Evolutionary conservation across 2,797 vertebrate genomes (phyloP).

Genomic region (Delichon dasypus): DNA sequence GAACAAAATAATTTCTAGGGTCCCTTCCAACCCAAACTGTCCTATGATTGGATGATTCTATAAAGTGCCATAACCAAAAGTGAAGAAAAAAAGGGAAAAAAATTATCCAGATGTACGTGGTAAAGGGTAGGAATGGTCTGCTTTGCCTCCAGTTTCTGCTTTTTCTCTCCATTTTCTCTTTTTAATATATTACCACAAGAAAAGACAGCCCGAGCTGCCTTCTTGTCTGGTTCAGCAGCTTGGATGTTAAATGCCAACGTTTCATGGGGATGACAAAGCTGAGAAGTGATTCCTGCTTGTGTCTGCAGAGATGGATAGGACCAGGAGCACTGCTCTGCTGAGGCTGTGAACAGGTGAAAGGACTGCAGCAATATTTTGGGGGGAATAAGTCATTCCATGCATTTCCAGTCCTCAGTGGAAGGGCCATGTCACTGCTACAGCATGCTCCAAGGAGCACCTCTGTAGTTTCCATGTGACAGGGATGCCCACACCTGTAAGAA

Average conservation of each 20-base stretch:
- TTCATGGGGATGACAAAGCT: not conserved
- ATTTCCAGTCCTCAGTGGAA: not conserved
- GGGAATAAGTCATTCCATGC: not conserved
- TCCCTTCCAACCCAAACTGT: not conserved
- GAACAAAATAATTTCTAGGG: not conserved
- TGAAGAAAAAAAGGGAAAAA: not conserved
- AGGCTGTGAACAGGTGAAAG: not conserved
- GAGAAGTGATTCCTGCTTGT: not conserved
- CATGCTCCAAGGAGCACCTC: not conserved
- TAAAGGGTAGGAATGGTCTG: not conserved
- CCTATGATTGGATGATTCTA: not conserved
- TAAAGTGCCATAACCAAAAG: not conserved
- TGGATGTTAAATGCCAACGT: not conserved
- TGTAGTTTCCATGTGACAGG: not conserved
- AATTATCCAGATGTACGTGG: not conserved
- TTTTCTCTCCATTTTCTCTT: not conserved
- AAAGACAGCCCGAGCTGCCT: not conserved
- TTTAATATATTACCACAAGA: not conserved
- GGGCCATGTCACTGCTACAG: accelerated
- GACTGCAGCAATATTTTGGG: not conserved
- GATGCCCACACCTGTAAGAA: not conserved
- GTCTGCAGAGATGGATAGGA: not conserved
- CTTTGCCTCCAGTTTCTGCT: not conserved
- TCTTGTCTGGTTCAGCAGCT: not conserved
- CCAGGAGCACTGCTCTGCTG: accelerated